Evolutionary conservation across 2,888 invertebrate genomes (phyloP).

Genomic region (Venusia cambrica): DNA sequence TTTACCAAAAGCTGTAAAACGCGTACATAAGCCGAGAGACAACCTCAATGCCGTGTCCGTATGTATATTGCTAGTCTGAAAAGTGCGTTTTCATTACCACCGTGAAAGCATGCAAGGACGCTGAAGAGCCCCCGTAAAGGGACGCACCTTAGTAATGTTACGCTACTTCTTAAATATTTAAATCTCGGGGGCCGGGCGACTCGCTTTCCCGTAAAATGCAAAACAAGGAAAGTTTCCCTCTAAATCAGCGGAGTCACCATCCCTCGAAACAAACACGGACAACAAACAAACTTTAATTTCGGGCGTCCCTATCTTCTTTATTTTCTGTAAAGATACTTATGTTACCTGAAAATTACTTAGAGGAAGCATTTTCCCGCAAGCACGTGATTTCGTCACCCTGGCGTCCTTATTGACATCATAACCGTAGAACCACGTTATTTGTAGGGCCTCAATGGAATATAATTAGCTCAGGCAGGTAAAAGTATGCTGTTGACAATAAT

Average conservation of each 20-base stretch:
- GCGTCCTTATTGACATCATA: neutral
- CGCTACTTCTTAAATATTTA: slow-evolving; percentile 71
- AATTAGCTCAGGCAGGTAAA: too few species aligned
- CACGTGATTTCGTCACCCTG: slow-evolving; percentile 11
- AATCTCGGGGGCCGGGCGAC: slow-evolving; percentile 69
- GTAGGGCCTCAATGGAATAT: neutral
- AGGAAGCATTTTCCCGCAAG: slow-evolving; percentile 24
- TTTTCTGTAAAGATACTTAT: slow-evolving; percentile 39
- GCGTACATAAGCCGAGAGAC: too few species aligned
- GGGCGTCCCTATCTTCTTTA: slow-evolving; percentile 42
- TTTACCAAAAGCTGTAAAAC: too few species aligned
- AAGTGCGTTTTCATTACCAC: slow-evolving; percentile 46
- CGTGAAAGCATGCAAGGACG: slow-evolving; percentile 46
- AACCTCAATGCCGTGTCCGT: too few species aligned
- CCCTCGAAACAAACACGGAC: slow-evolving; percentile 55
- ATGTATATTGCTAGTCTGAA: too few species aligned
- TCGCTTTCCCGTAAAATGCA: slow-evolving; percentile 66
- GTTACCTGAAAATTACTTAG: slow-evolving; percentile 32
- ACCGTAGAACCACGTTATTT: neutral
- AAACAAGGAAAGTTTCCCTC: slow-evolving; percentile 73
- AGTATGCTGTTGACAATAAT: too few species aligned
- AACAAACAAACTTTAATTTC: slow-evolving; percentile 69
- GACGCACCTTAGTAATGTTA: slow-evolving; percentile 61
- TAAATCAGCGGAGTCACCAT: slow-evolving; percentile 65
- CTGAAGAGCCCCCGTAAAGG: slow-evolving; percentile 58